A percentile compares a stretch with the other conserved stretches of the same genome.
These are phyloP conservation scores for Syndactyla subalaris DNA, from an alignment of 2,797 vertebrate genomes.

Conservation along the genomic window DNA sequence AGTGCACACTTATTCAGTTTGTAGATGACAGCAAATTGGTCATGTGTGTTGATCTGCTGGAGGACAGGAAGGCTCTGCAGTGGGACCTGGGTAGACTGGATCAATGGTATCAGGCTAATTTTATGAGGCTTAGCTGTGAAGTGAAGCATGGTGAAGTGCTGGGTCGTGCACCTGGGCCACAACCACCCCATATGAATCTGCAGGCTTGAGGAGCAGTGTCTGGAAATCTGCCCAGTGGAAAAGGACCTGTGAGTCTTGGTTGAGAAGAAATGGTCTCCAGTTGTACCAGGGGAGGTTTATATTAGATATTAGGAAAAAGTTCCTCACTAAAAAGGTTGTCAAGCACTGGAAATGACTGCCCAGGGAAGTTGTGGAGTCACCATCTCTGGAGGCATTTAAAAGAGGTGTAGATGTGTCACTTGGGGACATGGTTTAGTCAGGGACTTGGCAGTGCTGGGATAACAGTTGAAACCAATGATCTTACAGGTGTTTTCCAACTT, in stretches of 20 bases:
- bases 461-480: not conserved
- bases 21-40: not conserved
- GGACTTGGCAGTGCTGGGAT: not conserved
- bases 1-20: not conserved
- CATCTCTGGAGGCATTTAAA: not conserved
- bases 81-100: not conserved
- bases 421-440: not conserved
- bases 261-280: not conserved
- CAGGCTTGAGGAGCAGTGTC: not conserved
- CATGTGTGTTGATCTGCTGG: not conserved
- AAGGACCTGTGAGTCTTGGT: not conserved
- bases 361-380: not conserved
- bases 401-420: not conserved
- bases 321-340: not conserved
- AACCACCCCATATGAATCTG: not conserved
- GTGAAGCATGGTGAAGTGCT: not conserved
- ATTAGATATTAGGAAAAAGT: not conserved
- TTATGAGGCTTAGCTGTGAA: not conserved
- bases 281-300: not conserved
- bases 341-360: not conserved
- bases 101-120: not conserved
- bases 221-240: not conserved
- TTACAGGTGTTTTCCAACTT: not conserved
- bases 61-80: not conserved
- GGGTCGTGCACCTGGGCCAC: not conserved